phyloP scores from a whole-genome alignment of 2,888 invertebrate genomes.

The Tortrix viridana region DNA sequence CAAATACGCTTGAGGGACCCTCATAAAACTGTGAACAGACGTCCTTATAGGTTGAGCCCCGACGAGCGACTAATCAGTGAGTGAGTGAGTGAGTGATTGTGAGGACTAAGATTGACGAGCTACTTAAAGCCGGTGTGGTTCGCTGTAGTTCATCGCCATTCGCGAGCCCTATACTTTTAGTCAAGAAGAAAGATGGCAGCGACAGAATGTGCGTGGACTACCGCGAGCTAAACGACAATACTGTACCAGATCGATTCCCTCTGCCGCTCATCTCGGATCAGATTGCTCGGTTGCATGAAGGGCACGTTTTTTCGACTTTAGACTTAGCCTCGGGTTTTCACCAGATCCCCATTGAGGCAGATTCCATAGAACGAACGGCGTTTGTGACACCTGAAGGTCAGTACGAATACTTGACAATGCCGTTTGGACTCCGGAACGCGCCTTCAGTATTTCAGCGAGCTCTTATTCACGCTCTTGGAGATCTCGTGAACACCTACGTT shows the following conservation, averaged over 20 bases:
- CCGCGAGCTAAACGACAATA: constrained; percentile 25
- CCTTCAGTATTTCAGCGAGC: constrained; percentile 38
- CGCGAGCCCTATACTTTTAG: constrained; percentile 17
- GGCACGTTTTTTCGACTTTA: constrained; percentile 26
- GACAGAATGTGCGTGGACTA: constrained; percentile 29
- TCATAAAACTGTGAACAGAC: constrained; percentile 3
- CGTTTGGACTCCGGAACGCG: constrained; percentile 40
- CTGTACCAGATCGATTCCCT: constrained; percentile 10
- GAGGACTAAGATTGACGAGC: neutral
- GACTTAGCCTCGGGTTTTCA: constrained; percentile 40
- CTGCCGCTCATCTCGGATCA: constrained; percentile 25
- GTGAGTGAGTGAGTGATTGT: too few relatives aligned
- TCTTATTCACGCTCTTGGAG: constrained; percentile 37
- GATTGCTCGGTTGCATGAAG: constrained; percentile 31
- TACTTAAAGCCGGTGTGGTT: neutral
- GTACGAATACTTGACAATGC: constrained; percentile 39
- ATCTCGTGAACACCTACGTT: constrained; percentile 12
- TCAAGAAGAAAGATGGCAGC: constrained; percentile 16
- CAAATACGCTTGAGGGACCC: constrained; percentile 14
- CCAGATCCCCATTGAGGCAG: constrained; percentile 28
- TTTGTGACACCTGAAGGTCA: constrained; percentile 39
- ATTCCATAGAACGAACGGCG: constrained; percentile 37
- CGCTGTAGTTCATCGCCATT: constrained; percentile 18
- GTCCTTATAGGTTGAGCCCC: constrained; percentile 3
- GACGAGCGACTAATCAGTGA: constrained; percentile 9